These are phyloP conservation scores for Rhamnusium bicolor DNA, from an alignment of 2,888 invertebrate genomes.

Conservation along the genomic window DNA sequence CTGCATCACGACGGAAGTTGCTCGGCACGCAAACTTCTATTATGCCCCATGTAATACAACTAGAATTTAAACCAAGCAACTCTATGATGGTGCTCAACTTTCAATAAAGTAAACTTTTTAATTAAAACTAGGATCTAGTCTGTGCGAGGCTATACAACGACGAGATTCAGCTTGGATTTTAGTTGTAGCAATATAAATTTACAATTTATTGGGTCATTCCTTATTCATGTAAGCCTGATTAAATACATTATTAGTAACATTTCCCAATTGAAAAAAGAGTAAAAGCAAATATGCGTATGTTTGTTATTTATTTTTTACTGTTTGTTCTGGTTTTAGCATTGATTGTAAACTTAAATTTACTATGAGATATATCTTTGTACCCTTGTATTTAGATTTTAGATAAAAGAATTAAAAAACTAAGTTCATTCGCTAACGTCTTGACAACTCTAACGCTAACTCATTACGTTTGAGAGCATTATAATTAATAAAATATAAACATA, in stretches of 20 bases:
- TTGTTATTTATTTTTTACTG: not conserved
- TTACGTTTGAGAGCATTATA: too few relatives aligned
- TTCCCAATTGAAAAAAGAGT: not conserved
- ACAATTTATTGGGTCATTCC: conserved; percentile 2
- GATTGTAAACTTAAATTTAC: too few relatives aligned
- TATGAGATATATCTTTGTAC: too few relatives aligned
- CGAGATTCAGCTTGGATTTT: not conserved
- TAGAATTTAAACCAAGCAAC: conserved; percentile 41
- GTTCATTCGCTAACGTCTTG: too few relatives aligned
- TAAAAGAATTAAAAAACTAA: too few relatives aligned
- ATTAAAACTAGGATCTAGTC: conserved; percentile 26
- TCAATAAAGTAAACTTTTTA: conserved; percentile 37
- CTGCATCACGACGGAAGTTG: conserved; percentile 36
- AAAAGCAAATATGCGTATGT: not conserved
- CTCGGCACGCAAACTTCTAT: conserved; percentile 39
- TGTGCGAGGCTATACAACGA: not conserved
- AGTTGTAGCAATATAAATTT: conserved; percentile 13
- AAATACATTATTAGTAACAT: not conserved
- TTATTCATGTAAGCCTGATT: not conserved
- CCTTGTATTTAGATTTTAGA: too few relatives aligned
- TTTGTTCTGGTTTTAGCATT: not conserved
- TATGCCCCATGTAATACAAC: conserved; percentile 39
- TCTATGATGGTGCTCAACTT: conserved; percentile 11
- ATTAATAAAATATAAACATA: too few relatives aligned
- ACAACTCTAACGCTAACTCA: too few relatives aligned